These are phyloP conservation scores for Eucidaris tribuloides DNA, from an alignment of 35 echinoderm and acorn worm genomes.

Conservation along the genomic window DNA sequence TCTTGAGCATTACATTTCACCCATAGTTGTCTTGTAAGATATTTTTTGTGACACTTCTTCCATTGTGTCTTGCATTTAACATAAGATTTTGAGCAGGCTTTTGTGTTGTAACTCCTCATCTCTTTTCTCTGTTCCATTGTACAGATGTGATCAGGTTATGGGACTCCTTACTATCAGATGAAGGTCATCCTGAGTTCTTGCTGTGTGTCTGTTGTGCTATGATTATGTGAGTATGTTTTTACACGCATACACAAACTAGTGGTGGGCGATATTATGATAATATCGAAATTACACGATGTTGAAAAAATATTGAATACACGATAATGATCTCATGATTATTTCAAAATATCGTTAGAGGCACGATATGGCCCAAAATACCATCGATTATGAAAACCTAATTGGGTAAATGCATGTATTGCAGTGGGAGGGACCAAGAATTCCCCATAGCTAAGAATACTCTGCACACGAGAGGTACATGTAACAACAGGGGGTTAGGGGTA, in stretches of 20 bases:
- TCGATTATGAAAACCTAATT: no score
- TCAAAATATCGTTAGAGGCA: no score
- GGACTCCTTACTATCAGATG: slow-evolving; percentile 90
- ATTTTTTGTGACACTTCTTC: not conserved
- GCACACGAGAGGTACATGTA: no score
- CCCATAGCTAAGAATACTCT: no score
- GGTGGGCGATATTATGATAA: not conserved
- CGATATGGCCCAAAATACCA: no score
- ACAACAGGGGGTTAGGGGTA: not conserved
- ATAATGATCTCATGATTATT: no score
- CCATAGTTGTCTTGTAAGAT: no score
- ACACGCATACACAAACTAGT: not conserved
- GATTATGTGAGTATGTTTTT: slow-evolving; percentile 83
- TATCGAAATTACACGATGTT: no score
- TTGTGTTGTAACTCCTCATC: not conserved
- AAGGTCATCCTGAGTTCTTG: slow-evolving; percentile 69
- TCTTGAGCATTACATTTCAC: no score
- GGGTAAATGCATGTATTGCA: no score
- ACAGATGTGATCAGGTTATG: slow-evolving; percentile 94
- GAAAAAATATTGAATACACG: not conserved
- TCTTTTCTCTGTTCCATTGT: not conserved
- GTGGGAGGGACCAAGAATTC: no score
- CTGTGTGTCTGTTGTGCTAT: slow-evolving; percentile 97
- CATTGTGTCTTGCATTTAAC: not conserved
- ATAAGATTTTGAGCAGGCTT: not conserved